phyloP scores from a whole-genome alignment of 1,140 invertebrate species.

The Papilio dardanus region DNA sequence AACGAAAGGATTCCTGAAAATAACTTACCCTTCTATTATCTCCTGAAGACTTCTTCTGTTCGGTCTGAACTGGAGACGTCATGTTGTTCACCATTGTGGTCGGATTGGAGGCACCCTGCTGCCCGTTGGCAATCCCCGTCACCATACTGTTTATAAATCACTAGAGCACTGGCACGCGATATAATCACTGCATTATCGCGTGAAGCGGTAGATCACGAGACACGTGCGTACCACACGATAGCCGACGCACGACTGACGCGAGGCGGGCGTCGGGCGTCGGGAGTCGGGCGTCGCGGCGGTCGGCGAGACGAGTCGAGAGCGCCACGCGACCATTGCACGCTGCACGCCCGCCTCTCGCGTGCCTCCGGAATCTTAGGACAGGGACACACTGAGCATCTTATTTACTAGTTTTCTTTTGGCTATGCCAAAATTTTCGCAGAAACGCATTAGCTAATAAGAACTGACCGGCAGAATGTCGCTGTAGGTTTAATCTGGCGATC shows the following conservation, averaged over 20 bases:
- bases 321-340: conserved; percentile 53
- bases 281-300: conserved; percentile 32
- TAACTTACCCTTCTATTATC: conserved; percentile 69
- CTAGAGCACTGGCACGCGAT: conserved; percentile 43
- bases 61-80: conserved; percentile 49
- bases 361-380: conserved; percentile 37
- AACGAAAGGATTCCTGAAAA: not conserved
- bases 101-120: conserved; percentile 57
- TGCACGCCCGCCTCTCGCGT: conserved; percentile 48
- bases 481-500: not conserved
- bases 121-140: conserved; percentile 63
- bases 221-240: conserved; percentile 48
- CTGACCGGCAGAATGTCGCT: not conserved
- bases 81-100: conserved; percentile 49
- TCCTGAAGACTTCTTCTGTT: conserved; percentile 60
- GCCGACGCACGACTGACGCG: conserved; percentile 70
- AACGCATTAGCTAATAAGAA: too few relatives aligned
- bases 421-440: not conserved
- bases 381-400: not conserved
- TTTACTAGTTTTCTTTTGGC: not conserved
- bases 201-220: conserved; percentile 3
- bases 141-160: conserved; percentile 62
- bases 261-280: conserved; percentile 35
- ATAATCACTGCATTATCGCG: conserved; percentile 58
- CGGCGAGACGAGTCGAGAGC: conserved; percentile 38